phyloP scores from a whole-genome alignment of 2,888 invertebrate genomes.

The Lasioglossum oenotherae region DNA sequence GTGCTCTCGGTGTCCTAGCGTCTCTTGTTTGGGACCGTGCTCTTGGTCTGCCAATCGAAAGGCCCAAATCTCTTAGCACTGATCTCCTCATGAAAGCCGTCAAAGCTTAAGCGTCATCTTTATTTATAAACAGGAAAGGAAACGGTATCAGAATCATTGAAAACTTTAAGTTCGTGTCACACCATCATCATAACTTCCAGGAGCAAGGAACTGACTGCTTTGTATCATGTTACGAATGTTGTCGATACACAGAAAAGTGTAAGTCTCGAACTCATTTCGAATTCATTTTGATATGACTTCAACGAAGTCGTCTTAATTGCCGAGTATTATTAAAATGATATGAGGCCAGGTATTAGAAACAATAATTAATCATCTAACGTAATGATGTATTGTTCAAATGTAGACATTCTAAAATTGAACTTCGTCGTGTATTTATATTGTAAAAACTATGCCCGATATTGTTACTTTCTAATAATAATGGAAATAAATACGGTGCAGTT shows the following conservation, averaged over 20 bases:
- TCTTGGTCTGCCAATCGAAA: constrained; percentile 92
- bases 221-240: constrained; percentile 46
- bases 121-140: constrained; percentile 42
- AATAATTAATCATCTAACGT: constrained; percentile 46
- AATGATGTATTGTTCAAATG: constrained; percentile 55
- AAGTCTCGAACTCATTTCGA: constrained; percentile 44
- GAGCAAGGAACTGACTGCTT: constrained; percentile 52
- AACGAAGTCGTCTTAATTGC: constrained; percentile 49
- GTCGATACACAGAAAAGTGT: constrained; percentile 42
- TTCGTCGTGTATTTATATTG: constrained; percentile 27
- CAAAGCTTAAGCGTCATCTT: constrained; percentile 75
- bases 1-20: constrained; percentile 93
- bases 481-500: constrained; percentile 33
- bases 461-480: neutral
- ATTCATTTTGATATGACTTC: constrained; percentile 60
- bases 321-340: constrained; percentile 43
- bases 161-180: constrained; percentile 49
- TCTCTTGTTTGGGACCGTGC: constrained; percentile 94
- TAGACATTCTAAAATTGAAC: constrained; percentile 51
- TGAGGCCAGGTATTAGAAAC: constrained; percentile 55
- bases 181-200: constrained; percentile 47
- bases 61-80: constrained; percentile 90
- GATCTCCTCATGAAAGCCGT: constrained; percentile 82
- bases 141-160: constrained; percentile 53
- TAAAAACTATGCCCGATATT: constrained; percentile 26